Evolutionary conservation across 2,113 vertebrate genomes (phyloP).

Genomic region (Pelecanoides urinatrix): DNA sequence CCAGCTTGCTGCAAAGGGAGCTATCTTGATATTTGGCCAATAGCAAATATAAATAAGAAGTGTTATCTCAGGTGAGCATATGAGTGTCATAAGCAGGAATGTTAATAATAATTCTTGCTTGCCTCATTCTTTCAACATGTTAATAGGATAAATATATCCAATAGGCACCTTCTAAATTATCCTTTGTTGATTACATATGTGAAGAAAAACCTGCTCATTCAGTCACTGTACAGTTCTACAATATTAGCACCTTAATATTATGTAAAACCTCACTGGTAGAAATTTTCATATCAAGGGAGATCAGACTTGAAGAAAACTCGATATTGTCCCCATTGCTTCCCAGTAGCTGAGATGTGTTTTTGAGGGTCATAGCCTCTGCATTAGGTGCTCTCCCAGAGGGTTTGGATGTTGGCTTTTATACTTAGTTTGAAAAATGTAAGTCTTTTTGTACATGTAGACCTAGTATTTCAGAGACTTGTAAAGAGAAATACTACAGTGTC

Average conservation of each 20-base stretch:
- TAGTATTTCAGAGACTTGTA: not conserved
- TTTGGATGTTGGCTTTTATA: not conserved
- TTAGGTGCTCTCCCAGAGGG: not conserved
- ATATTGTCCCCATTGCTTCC: not conserved
- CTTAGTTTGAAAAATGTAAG: not conserved
- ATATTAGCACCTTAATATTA: not conserved
- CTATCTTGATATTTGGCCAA: not conserved
- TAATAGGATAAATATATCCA: not conserved
- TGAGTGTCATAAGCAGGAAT: not conserved
- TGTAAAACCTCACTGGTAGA: not conserved
- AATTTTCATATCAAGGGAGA: not conserved
- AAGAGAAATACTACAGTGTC: not conserved
- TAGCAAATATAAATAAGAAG: not conserved
- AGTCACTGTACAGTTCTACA: not conserved
- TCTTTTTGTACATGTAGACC: not conserved
- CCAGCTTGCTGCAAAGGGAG: not conserved
- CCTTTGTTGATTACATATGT: not conserved
- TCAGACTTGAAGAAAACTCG: not conserved
- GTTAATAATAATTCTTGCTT: not conserved
- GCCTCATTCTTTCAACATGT: not conserved
- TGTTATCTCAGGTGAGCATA: not conserved
- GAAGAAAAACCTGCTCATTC: not conserved
- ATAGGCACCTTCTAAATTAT: not conserved
- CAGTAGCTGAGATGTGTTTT: not conserved
- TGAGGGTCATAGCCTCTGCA: not conserved